Evolutionary conservation across 2,888 invertebrate genomes (phyloP).

Genomic region (Caenorhabditis sp.): DNA sequence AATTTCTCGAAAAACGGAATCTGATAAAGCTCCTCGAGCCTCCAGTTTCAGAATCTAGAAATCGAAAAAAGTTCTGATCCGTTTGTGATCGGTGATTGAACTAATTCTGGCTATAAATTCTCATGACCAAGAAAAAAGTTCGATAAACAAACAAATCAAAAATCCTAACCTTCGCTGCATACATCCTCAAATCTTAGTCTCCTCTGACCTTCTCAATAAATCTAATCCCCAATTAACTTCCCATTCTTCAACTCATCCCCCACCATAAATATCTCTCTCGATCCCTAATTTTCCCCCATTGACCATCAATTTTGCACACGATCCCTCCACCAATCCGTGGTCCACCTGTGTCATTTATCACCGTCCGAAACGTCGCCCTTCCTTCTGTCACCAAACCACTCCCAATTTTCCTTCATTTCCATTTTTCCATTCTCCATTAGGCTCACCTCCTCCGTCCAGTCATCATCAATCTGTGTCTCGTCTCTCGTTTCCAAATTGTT

Average conservation of each 20-base stretch:
- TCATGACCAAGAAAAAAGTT: too few species aligned
- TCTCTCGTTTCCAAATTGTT: conserved; percentile 23
- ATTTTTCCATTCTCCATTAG: conserved; percentile 8
- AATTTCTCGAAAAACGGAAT: too few species aligned
- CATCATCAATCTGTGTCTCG: conserved; percentile 32
- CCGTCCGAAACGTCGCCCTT: conserved; percentile 2
- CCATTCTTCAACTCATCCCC: not conserved
- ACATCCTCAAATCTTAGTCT: too few species aligned
- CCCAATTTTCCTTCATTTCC: conserved; percentile 1
- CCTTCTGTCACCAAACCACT: conserved; percentile 27
- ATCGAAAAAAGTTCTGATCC: too few species aligned
- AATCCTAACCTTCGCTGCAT: too few species aligned
- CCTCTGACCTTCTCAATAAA: too few species aligned
- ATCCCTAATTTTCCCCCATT: conserved; percentile 6
- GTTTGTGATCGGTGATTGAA: too few species aligned
- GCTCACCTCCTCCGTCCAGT: conserved; percentile 24
- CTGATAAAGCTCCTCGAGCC: too few species aligned
- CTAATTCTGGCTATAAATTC: too few species aligned
- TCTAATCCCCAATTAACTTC: not conserved
- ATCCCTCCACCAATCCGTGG: not conserved
- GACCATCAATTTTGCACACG: not conserved
- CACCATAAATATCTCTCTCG: not conserved
- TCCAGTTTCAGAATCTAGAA: too few species aligned
- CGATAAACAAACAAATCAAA: too few species aligned
- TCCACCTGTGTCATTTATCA: conserved; percentile 27